phyloP scores from a whole-genome alignment of 2,888 invertebrate genomes.

The Tromatobia lineatoria region DNA sequence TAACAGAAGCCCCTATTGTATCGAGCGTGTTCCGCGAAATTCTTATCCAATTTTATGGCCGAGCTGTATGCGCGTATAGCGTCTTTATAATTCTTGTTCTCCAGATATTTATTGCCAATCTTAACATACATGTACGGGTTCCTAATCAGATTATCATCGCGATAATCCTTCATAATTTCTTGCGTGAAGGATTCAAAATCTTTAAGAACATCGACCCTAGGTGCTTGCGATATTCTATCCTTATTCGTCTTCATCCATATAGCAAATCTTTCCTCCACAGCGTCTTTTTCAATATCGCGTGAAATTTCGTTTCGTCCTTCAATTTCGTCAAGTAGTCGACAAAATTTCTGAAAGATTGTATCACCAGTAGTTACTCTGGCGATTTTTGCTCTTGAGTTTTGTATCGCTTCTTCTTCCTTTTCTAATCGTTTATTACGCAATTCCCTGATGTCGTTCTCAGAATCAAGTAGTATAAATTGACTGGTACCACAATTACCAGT shows the following conservation, averaged over 20 bases:
- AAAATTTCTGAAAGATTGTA: conserved; percentile 17
- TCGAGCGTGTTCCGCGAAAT: conserved; percentile 75
- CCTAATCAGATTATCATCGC: conserved; percentile 40
- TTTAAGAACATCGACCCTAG: conserved; percentile 30
- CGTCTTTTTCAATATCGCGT: conserved; percentile 37
- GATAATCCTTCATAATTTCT: not conserved
- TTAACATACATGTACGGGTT: conserved; percentile 69
- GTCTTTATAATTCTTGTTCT: conserved; percentile 47
- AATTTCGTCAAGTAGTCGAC: not conserved
- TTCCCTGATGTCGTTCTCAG: conserved; percentile 9
- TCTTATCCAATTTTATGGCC: conserved; percentile 74
- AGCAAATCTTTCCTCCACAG: conserved; percentile 70
- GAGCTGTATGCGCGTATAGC: conserved; percentile 72
- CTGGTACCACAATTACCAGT: conserved; percentile 81
- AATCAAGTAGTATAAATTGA: conserved; percentile 72
- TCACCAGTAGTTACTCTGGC: not conserved
- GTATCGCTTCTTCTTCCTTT: conserved; percentile 9
- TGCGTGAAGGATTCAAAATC: conserved; percentile 18
- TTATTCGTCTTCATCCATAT: conserved; percentile 74
- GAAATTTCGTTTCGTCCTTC: conserved; percentile 6
- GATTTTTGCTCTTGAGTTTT: not conserved
- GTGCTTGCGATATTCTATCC: conserved; percentile 13
- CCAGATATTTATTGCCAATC: conserved; percentile 65
- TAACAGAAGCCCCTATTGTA: conserved; percentile 76
- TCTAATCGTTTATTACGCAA: not conserved